Evolutionary conservation across 2,888 invertebrate genomes (phyloP).

Genomic region (Melanargia galathea): DNA sequence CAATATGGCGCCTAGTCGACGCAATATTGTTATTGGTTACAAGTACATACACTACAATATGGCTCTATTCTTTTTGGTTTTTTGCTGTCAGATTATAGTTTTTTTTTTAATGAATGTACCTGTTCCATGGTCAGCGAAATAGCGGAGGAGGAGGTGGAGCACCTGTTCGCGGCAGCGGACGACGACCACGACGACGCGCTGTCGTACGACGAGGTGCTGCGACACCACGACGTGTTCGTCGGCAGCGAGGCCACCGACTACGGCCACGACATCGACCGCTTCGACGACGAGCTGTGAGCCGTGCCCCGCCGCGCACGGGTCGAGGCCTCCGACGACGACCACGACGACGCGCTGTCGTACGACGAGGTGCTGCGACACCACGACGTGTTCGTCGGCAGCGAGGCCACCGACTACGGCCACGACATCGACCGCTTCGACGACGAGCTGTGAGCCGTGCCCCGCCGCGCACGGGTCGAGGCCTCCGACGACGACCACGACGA

Average conservation of each 20-base stretch:
- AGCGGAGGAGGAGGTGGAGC: slow-evolving; percentile 94
- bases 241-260: slow-evolving; percentile 96
- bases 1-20: too few species aligned
- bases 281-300: slow-evolving; percentile 88
- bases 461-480: neutral
- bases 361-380: slow-evolving; percentile 91
- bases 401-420: slow-evolving; percentile 94
- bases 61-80: too few species aligned
- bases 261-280: slow-evolving; percentile 92
- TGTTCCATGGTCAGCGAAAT: slow-evolving; percentile 84
- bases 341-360: too few species aligned
- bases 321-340: neutral
- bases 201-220: slow-evolving; percentile 90
- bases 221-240: slow-evolving; percentile 94
- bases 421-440: slow-evolving; percentile 91
- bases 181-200: slow-evolving; percentile 91
- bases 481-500: neutral
- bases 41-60: too few species aligned
- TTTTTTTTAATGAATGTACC: neutral
- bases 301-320: neutral
- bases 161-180: slow-evolving; percentile 93
- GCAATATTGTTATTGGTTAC: too few species aligned
- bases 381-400: slow-evolving; percentile 95
- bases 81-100: neutral
- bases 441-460: slow-evolving; percentile 82